Evolutionary conservation across 35 echinoderm and acorn worm species (phyloP).

Genomic region (Holothuria glaberrima): DNA sequence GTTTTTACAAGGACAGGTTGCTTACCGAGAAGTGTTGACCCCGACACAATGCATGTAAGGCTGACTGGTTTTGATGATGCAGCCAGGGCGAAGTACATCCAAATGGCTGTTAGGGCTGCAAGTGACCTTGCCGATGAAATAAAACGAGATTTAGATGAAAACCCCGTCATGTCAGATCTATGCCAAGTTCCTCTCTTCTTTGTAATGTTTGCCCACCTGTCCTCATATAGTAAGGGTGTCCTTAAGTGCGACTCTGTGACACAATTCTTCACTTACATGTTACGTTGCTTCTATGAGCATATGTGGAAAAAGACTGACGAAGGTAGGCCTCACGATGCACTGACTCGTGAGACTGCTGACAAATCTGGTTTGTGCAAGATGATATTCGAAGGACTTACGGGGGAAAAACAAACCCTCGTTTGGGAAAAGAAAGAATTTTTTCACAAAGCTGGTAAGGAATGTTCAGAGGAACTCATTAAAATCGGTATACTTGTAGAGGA

Average conservation of each 20-base stretch:
- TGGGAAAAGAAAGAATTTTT: neutral
- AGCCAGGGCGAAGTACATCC: neutral
- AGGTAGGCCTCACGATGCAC: too few species aligned
- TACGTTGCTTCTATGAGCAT: neutral
- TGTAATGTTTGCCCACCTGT: conserved; percentile 17
- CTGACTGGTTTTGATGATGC: conserved; percentile 19
- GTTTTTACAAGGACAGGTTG: neutral
- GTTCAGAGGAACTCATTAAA: conserved; percentile 7
- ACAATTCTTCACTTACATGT: neutral
- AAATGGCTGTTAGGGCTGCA: neutral
- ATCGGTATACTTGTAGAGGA: conserved; percentile 2
- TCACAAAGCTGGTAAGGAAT: neutral
- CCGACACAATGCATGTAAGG: neutral
- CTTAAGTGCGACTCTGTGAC: neutral
- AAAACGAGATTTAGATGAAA: neutral
- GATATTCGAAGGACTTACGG: neutral
- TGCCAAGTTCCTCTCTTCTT: conserved; percentile 14
- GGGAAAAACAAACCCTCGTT: neutral
- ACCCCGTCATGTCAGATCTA: neutral
- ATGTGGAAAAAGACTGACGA: neutral
- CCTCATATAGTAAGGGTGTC: neutral
- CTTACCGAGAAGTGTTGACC: neutral
- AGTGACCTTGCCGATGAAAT: neutral
- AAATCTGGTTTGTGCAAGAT: neutral
- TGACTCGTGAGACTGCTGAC: neutral